Conservation (phyloP, 2,797 vertebrate genomes). For the Sparus aurata region DNA sequence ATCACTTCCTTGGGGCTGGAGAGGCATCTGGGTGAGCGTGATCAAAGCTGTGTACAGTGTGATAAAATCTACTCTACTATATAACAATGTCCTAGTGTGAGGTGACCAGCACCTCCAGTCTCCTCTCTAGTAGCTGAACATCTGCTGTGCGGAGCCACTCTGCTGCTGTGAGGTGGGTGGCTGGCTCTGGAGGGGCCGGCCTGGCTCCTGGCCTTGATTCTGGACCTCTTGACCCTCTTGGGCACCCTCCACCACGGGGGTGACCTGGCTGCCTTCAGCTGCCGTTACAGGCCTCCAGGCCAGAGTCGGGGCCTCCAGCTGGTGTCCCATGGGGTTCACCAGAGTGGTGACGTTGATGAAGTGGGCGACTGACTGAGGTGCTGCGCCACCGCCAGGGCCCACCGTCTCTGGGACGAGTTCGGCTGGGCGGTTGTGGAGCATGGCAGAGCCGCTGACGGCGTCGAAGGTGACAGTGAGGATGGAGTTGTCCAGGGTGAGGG, state of each 20-base stretch:
- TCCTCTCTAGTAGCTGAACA: slow-evolving; percentile 91
- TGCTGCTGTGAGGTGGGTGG: slow-evolving; percentile 72
- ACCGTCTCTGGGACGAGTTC: slow-evolving; percentile 90
- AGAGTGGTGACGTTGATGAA: slow-evolving; percentile 97
- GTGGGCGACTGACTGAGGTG: slow-evolving; percentile 92
- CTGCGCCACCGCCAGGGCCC: slow-evolving; percentile 72
- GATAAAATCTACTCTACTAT: slow-evolving; percentile 49
- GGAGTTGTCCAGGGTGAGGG: slow-evolving; percentile 95
- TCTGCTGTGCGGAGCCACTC: slow-evolving; percentile 86
- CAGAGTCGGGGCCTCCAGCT: slow-evolving; percentile 91
- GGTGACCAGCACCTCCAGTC: slow-evolving; percentile 72
- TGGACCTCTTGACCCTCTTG: slow-evolving; percentile 78
- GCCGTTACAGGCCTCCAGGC: slow-evolving; percentile 91
- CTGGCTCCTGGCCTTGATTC: slow-evolving; percentile 60
- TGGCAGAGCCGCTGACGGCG: slow-evolving; percentile 92
- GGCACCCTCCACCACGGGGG: slow-evolving; percentile 68
- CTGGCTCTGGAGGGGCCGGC: slow-evolving; percentile 79
- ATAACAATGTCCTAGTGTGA: slow-evolving; percentile 32
- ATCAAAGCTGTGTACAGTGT: slow-evolving; percentile 48
- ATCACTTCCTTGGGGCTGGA: slow-evolving; percentile 46
- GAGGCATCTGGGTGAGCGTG: slow-evolving; percentile 75
- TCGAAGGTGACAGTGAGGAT: slow-evolving; percentile 98
- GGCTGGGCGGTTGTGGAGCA: slow-evolving; percentile 92
- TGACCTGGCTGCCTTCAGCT: slow-evolving; percentile 82
- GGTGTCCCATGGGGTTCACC: slow-evolving; percentile 94